These are phyloP conservation scores for Pimephales promelas DNA, from an alignment of 2,113 vertebrate species.

Conservation along the genomic window DNA sequence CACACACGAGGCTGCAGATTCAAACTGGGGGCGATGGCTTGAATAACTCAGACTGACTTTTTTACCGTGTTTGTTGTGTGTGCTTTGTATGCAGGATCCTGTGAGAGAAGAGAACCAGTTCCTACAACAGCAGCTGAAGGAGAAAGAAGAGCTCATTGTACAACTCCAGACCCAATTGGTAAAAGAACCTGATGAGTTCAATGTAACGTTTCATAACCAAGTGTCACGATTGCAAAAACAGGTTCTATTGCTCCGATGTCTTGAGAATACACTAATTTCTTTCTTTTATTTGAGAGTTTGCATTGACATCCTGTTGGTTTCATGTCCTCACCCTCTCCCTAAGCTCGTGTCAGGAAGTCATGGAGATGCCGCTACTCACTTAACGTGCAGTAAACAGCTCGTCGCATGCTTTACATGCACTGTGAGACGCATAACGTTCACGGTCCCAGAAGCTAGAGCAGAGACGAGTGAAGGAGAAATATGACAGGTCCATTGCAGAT, in stretches of 20 bases:
- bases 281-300: background rate
- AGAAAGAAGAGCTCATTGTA: constrained; percentile 90
- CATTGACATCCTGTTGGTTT: constrained; percentile 14
- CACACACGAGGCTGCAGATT: constrained; percentile 32
- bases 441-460: constrained; percentile 19
- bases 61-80: constrained; percentile 38
- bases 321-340: background rate
- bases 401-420: constrained; percentile 29
- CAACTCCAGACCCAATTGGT: constrained; percentile 92
- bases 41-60: constrained; percentile 48
- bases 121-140: constrained; percentile 88
- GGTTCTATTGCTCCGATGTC: constrained; percentile 30
- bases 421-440: constrained; percentile 38
- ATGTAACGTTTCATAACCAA: constrained; percentile 29
- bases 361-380: constrained; percentile 12
- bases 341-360: constrained; percentile 23
- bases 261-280: constrained; percentile 29
- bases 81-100: constrained; percentile 82
- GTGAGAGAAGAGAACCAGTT: constrained; percentile 87
- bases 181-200: constrained; percentile 64
- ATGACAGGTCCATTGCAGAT: constrained; percentile 47
- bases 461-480: constrained; percentile 53
- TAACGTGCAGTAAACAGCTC: constrained; percentile 21
- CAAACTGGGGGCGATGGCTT: constrained; percentile 41
- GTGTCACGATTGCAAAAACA: background rate